These are phyloP conservation scores for Ennomos quercinarius DNA, from an alignment of 2,888 invertebrate genomes.

Conservation along the genomic window DNA sequence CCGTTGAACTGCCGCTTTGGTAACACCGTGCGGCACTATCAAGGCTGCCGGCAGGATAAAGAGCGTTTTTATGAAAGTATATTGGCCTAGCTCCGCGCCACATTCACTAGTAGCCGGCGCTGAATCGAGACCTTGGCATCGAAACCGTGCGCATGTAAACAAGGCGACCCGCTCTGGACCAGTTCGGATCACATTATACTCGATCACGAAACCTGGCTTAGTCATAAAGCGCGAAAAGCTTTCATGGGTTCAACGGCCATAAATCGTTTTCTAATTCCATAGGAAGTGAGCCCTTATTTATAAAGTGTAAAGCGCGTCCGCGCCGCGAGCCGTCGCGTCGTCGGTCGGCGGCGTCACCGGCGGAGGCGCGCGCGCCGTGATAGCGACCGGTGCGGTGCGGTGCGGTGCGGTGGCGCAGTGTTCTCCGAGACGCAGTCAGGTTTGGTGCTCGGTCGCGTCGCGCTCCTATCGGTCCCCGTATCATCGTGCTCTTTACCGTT, in stretches of 20 bases:
- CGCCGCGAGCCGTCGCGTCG: slow-evolving; percentile 46
- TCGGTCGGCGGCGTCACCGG: no score
- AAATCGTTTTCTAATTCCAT: slow-evolving; percentile 77
- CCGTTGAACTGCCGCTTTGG: slow-evolving; percentile 21
- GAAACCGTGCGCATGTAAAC: slow-evolving; percentile 45
- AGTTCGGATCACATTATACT: slow-evolving; percentile 40
- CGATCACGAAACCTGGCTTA: slow-evolving; percentile 49
- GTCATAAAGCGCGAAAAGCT: slow-evolving; percentile 67
- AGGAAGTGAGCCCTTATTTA: slow-evolving; percentile 81
- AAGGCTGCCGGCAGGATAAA: slow-evolving; percentile 34
- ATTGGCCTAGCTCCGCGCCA: slow-evolving; percentile 19
- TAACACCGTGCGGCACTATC: slow-evolving; percentile 16
- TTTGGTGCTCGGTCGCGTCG: slow-evolving; percentile 56
- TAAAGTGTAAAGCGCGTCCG: slow-evolving; percentile 63
- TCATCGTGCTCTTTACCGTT: slow-evolving; percentile 60
- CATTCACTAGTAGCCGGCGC: slow-evolving; percentile 32
- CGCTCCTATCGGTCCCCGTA: slow-evolving; percentile 42
- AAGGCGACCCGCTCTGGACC: slow-evolving; percentile 30
- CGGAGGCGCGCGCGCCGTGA: slow-evolving; percentile 35
- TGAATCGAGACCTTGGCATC: slow-evolving; percentile 60
- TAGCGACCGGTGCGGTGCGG: no score
- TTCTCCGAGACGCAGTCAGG: slow-evolving; percentile 48
- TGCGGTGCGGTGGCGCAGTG: slow-evolving; percentile 40
- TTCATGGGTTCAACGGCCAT: slow-evolving; percentile 81
- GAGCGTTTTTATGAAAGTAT: slow-evolving; percentile 17